Evolutionary conservation across 2,888 invertebrate genomes (phyloP).

Genomic region (Endomychus coccineus): DNA sequence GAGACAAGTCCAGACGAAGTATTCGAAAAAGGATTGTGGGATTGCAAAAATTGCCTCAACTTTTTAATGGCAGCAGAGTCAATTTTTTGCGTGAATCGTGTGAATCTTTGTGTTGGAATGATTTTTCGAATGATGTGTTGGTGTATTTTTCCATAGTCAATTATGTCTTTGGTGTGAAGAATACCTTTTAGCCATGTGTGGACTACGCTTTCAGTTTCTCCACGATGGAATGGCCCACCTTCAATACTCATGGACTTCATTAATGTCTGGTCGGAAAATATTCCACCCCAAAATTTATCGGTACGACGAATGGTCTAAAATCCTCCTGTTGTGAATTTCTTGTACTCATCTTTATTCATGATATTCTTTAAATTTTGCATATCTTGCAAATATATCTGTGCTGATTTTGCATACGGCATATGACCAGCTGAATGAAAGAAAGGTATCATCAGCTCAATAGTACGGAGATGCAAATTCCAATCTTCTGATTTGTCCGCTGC

Average conservation of each 20-base stretch:
- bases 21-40: too few relatives aligned
- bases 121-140: too few relatives aligned
- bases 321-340: constrained; percentile 17
- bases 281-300: constrained; percentile 22
- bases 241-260: constrained; percentile 19
- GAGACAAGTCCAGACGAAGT: too few relatives aligned
- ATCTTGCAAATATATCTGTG: constrained; percentile 22
- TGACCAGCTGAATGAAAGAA: constrained; percentile 24
- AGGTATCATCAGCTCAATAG: too few relatives aligned
- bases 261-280: constrained; percentile 20
- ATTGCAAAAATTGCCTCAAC: too few relatives aligned
- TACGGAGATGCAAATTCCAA: too few relatives aligned
- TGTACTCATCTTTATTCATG: constrained; percentile 17
- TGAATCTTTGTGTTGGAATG: too few relatives aligned
- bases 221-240: constrained; percentile 18
- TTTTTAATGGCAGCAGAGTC: too few relatives aligned
- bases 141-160: too few relatives aligned
- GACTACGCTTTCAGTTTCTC: constrained; percentile 20
- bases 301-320: constrained; percentile 16
- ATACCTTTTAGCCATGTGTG: constrained; percentile 18
- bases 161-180: constrained; percentile 21
- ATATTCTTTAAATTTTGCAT: constrained; percentile 11
- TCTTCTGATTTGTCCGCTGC: too few relatives aligned
- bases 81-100: too few relatives aligned
- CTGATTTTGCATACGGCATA: constrained; percentile 13